Base-by-base conservation (phyloP, 2,888 invertebrate genomes). In the Drosophila barbarae region DNA sequence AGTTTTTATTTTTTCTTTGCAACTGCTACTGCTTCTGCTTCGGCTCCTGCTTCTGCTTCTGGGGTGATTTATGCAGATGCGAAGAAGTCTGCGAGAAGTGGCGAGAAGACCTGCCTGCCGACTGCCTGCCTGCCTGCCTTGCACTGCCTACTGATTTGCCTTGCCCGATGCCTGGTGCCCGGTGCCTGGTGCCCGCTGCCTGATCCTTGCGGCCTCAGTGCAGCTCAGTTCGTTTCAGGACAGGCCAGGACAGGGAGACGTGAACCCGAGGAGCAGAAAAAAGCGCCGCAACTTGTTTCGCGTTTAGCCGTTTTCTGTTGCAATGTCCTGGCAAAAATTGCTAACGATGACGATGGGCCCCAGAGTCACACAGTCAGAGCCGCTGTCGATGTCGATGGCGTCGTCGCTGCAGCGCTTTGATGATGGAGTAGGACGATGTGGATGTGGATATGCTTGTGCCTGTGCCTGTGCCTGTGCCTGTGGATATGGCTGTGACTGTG, bases 271-370 rank as follows among this genome's bases (percentile, higher is more conserved):
- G 69, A 74, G 84, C 87, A 85, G 87, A 87, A 87, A 87, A 84
- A 84, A 86, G 55, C 87, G 87, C 88, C 87, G 88, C 87, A 88
- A 80, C 88, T 80, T 88, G 86, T 83, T 87, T 86, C 87, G 88
- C 88, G 87, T 87, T 88, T 87, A 87, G 87, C 88, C 84, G 85
- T 86, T 88, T 87, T 87, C 87, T 87, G 87, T 86, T 85, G 87
- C 86, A 86, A 85, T 82, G 86, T 77, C 54, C 60, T 49, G 64
- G 77, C 87, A 75, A 81, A 84, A 86, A 81, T 85, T 77, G 80
- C 76, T 84, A 82, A 84, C 87, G 80, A 76, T 87, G 87, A 86
- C 78, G 77, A 86, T 77, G 77, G 77, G 67, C 73, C 71, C 74
- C 77, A 84, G 73, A 77, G 64, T 61, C 69, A 58, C 51, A 46